Base-by-base conservation (phyloP, 1,140 invertebrate species). In the Drosophila malerkotliana region DNA sequence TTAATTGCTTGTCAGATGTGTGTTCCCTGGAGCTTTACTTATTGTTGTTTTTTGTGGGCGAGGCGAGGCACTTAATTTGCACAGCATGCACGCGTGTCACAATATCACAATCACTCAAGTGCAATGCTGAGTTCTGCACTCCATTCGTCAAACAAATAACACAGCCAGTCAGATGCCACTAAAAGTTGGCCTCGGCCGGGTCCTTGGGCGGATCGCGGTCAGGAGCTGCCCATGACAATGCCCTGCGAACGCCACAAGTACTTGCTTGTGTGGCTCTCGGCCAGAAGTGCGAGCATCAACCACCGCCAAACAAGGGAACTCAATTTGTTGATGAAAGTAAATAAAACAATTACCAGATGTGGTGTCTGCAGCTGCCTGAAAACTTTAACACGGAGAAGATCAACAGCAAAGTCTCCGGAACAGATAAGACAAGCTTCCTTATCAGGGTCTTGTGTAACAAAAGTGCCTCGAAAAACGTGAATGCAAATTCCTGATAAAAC, bases 41-140 rank as follows among this genome's bases (percentile, higher is more conserved):
- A 55, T 72, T 67, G 60, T 47, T 79, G 74, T 56, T 85, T 60
- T 67, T 18, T 87, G 73, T 59, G 78, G 82, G 54, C 49, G 52
- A 32, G 60, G 63, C 49, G 52, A 32, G 60, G 73, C 73, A 81
- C 81, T 84, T 87, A 77, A 87, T 84, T 87, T 85, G 82, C 67
- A 74, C 82, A 85, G 78, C 82, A 55, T 75, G 82, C 68, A 74
- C 78, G 72, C 78, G 72, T 85, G 81, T 85, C 81, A 85, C 81
- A 87, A 85, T 85, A 85, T 21, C 15, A 24, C 15, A 21, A 47
- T 87, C 81, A 87, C 44, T 87, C 82, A 77, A 85, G 77, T 87
- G 81, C 81, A 81, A 57, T 81, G 51, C 54, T 48, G 32, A 8
- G 10, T 10, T 34, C 68, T 52, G 56, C 28, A 55, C 48, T 62